A percentile compares a stretch with the other conserved stretches of the same genome.
These are phyloP conservation scores for Nyctibius bracteatus DNA, from an alignment of 2,113 vertebrate genomes.

Conservation along the genomic window DNA sequence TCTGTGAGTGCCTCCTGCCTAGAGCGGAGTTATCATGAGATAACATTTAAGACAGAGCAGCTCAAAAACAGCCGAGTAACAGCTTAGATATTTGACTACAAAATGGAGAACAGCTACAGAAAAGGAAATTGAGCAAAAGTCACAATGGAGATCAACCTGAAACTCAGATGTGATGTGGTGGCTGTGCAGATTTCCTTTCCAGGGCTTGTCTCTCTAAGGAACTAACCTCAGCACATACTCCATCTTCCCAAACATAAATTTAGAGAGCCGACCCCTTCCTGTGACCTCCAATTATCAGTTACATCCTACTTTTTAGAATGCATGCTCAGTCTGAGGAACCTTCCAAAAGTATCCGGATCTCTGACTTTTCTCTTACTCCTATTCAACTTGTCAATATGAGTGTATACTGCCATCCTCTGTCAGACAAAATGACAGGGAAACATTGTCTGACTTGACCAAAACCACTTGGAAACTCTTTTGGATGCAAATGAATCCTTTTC, in stretches of 20 bases:
- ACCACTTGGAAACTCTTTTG: not conserved
- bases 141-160: not conserved
- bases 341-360: not conserved
- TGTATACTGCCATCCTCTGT: not conserved
- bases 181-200: not conserved
- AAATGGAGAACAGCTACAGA: not conserved
- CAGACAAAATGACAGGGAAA: not conserved
- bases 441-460: not conserved
- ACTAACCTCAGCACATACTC: not conserved
- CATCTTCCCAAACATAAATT: not conserved
- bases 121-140: not conserved
- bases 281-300: not conserved
- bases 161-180: not conserved
- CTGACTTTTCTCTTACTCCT: not conserved
- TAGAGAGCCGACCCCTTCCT: fast-evolving
- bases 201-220: not conserved
- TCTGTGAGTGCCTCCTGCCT: not conserved
- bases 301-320: not conserved
- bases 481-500: not conserved
- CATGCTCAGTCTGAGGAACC: not conserved
- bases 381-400: not conserved
- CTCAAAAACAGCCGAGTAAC: not conserved
- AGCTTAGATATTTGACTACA: not conserved
- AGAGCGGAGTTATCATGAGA: not conserved
- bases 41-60: not conserved